These are phyloP conservation scores for Daboia siamensis DNA, from an alignment of 2,113 vertebrate species.

Conservation along the genomic window DNA sequence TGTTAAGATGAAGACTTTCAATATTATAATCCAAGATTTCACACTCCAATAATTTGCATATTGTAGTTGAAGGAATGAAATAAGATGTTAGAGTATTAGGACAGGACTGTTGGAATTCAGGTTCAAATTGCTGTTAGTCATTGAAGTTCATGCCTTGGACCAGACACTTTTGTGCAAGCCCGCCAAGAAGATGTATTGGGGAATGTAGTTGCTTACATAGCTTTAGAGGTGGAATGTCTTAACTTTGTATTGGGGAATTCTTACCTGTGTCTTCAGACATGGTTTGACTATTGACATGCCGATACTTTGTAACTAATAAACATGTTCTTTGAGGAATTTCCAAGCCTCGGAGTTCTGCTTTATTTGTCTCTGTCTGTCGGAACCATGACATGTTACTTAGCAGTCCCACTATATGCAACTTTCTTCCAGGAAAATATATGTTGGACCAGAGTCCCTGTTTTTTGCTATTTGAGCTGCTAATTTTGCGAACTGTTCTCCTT, in stretches of 20 bases:
- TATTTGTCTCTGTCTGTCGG: no score
- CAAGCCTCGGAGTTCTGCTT: no score
- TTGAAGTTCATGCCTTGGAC: not conserved
- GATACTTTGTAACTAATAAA: no score
- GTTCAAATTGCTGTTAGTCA: not conserved
- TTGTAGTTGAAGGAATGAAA: not conserved
- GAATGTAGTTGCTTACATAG: no score
- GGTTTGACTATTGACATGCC: no score
- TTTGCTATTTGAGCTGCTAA: accelerated
- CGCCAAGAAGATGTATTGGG: no score
- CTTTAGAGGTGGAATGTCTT: no score
- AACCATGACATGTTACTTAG: not conserved
- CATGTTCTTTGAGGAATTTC: no score
- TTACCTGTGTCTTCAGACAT: no score
- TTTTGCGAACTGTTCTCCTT: slow-evolving; percentile 18
- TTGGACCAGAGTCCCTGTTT: not conserved
- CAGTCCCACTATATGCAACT: not conserved
- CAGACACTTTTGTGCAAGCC: not conserved
- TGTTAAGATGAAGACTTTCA: not conserved
- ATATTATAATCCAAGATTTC: not conserved
- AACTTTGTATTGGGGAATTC: no score
- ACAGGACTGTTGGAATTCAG: not conserved
- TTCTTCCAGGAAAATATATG: not conserved
- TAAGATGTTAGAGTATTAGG: not conserved
- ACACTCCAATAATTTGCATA: not conserved